Evolutionary conservation across 2,113 vertebrate genomes (phyloP).

Genomic region (Bos indicus): DNA sequence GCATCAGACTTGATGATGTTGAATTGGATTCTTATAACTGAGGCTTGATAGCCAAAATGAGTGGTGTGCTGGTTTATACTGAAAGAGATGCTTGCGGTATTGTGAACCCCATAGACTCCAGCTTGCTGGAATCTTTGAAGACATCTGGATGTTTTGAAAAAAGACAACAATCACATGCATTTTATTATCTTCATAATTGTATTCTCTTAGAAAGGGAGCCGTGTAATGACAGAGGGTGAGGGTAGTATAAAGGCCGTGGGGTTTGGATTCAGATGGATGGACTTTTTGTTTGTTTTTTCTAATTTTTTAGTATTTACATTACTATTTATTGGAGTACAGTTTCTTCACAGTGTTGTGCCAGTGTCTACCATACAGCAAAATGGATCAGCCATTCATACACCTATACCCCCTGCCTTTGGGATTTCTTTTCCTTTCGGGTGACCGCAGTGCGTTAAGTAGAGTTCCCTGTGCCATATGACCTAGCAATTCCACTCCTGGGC

Average conservation of each 20-base stretch:
- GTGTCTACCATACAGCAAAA: accelerated
- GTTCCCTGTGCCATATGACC: neutral
- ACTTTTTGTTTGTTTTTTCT: neutral
- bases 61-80: conserved; percentile 11
- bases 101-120: neutral
- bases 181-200: neutral
- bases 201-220: neutral
- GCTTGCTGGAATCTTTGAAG: conserved; percentile 20
- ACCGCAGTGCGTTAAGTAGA: neutral
- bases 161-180: neutral
- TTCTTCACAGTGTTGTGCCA: neutral
- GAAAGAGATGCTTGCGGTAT: neutral
- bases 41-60: conserved; percentile 38
- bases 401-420: neutral
- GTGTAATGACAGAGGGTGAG: neutral
- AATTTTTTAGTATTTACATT: neutral
- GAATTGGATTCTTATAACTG: conserved; percentile 45
- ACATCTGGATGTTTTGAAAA: conserved; percentile 24
- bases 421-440: neutral
- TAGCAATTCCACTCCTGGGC: neutral
- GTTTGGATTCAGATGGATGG: neutral
- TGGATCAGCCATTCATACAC: neutral
- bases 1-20: conserved; percentile 60
- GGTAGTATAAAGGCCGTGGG: too few species aligned
- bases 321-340: neutral